These are phyloP conservation scores for Vulpes ferrilata DNA, from an alignment of 2,113 vertebrate genomes.

Conservation along the genomic window DNA sequence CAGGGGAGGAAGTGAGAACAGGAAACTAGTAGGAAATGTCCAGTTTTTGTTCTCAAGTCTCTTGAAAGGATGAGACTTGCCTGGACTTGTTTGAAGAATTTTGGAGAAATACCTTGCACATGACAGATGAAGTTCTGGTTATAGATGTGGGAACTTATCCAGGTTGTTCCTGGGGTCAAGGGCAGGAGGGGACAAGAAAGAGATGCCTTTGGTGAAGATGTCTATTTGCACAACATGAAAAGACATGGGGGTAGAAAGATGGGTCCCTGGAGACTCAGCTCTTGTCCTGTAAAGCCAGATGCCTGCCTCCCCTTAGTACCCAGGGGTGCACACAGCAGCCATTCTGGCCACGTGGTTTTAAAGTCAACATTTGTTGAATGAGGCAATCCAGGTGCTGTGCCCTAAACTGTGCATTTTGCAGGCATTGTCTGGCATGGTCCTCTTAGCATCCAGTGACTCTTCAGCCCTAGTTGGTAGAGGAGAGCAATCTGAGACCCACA, in stretches of 20 bases:
- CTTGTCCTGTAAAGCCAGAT: background rate
- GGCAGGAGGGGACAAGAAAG: background rate
- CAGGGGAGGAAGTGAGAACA: background rate
- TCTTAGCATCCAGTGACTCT: background rate
- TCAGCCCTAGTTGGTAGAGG: background rate
- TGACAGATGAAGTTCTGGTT: slow-evolving; percentile 43
- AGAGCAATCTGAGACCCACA: background rate
- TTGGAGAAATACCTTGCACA: slow-evolving; percentile 43
- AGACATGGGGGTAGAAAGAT: background rate
- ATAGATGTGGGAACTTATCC: slow-evolving; percentile 30
- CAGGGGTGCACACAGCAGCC: background rate
- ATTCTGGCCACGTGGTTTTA: background rate
- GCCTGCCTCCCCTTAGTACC: no score
- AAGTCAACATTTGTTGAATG: background rate
- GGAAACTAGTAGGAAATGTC: slow-evolving; percentile 26
- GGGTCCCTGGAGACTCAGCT: background rate
- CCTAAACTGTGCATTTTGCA: background rate
- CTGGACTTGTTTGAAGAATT: slow-evolving; percentile 54
- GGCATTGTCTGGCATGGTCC: background rate
- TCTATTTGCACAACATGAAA: background rate
- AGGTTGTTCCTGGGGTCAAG: background rate
- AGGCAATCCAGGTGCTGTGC: background rate
- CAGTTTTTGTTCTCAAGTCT: slow-evolving; percentile 20
- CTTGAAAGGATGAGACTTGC: background rate
- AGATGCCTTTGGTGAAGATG: background rate